Evolutionary conservation across 1,140 invertebrate species (phyloP), one percentile per base, ranked within the genome.

Genomic region (Drosophila repleta): DNA sequence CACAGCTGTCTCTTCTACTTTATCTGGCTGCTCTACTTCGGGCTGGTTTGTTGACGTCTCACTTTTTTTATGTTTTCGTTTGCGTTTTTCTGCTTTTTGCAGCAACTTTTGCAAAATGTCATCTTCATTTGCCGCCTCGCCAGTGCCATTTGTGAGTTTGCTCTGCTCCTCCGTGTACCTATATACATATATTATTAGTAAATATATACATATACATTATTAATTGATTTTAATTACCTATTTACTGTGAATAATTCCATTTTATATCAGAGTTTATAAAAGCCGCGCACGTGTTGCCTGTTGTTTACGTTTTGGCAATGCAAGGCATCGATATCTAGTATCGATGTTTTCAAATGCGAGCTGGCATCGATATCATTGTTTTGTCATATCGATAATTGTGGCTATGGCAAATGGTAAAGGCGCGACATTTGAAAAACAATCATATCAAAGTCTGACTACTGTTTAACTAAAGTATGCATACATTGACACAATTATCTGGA

Each of bases 101-200:
- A 94, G 92, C 18, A 95, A 83, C 58, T 92, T 93, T 73, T 93
- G 91, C 17, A 95, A 88, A 85, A 94, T 93, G 78, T 93, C 87
- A 55, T 93, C 92, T 92, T 94, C 93, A 64, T 92, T 92, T 39
- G 49, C 26, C 17, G 29, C 49, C 18, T 48, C 43, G 1, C 39
- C 63, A 15, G 37, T 32, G 21, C 3, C 21, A n/a, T 57, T 63
- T 39, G n/a, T 7, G 2, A 35, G 21, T 39, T 65, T 82, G 7
- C 20, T 57, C 21, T 60, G 64, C 5, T 63, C 63, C 20, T 85
- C 81, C 0, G 73, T 85, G 43, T 84, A 84, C 3, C 81, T 85
- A 4, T 3, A 0, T 15, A 2, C 3, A n/a, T 15, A 4, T 6
- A 13, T 8, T 55, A 58, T 55, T 53, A 3, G 1, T 1, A 5